phyloP scores from a whole-genome alignment of 2,797 vertebrate genomes.

The Bucorvus abyssinicus region DNA sequence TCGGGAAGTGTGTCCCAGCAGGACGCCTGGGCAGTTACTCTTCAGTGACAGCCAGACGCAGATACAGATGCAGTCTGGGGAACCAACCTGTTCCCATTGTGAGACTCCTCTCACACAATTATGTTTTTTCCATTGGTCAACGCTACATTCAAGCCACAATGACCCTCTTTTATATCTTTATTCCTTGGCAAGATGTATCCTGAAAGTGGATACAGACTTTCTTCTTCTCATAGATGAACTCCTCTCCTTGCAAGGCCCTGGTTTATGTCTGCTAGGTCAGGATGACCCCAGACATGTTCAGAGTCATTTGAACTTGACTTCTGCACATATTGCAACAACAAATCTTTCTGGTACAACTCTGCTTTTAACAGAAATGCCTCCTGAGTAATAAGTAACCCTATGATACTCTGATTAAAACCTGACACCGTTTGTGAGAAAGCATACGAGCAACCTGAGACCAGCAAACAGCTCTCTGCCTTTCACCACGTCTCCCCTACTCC shows the following conservation, averaged over 20 bases:
- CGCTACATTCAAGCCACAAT: not conserved
- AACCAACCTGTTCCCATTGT: not conserved
- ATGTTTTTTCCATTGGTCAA: not conserved
- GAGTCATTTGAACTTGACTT: not conserved
- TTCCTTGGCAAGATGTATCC: not conserved
- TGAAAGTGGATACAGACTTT: not conserved
- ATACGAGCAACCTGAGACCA: not conserved
- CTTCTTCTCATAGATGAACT: not conserved
- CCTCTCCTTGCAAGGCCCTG: not conserved
- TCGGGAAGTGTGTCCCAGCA: accelerated
- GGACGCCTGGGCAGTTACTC: not conserved
- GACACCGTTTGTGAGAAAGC: not conserved
- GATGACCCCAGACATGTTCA: not conserved
- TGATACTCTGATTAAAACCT: not conserved
- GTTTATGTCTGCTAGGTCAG: not conserved
- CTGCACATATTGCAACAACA: not conserved
- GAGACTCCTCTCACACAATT: not conserved
- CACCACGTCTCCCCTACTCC: not conserved
- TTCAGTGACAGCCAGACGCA: not conserved
- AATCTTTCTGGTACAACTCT: not conserved
- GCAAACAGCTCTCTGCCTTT: not conserved
- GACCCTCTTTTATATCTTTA: not conserved
- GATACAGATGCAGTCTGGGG: not conserved
- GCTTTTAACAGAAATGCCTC: not conserved
- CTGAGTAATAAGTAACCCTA: not conserved